Evolutionary conservation across 2,113 vertebrate genomes (phyloP), one percentile per base, ranked within the genome.

Genomic region (Pterocles orientalis): DNA sequence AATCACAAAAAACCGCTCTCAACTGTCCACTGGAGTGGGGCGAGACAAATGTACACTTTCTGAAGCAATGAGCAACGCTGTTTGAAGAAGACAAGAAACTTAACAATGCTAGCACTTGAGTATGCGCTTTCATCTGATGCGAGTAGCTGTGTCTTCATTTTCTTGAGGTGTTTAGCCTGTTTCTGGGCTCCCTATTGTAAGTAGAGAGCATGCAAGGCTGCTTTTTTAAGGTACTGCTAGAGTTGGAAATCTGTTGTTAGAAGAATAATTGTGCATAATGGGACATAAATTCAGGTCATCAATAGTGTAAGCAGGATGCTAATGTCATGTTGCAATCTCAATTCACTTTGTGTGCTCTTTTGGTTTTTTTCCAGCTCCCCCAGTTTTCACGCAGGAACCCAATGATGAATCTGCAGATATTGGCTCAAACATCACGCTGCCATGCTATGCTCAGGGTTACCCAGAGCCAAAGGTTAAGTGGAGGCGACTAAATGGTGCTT

Each of bases 391-490:
- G 0, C 98, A 98, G 86, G 98, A 98, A 69, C 99, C 99, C 4
- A 82, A 75, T 11, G 98, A 99, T 5, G 94, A 98, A 39, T 98
- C 98, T 1, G 91, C 87, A 3, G 99, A 99, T 96, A 99, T 99
- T 48, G 99, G 99, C 83, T 99, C 98, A 50, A 99, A 99, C 14
- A 88, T 98, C 96, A 99, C 98, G 1, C 95, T 99, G 64, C 92
- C 94, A 1, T 99, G 99, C 96, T 97, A 97, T 0, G 98, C 97
- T 45, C 97, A 98, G 79, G 99, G 99, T 26, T 98, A 99, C 84
- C 99, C 99, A 12, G 98, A 99, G 39, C 99, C 99, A 33, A 98
- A 97, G 92, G 86, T 99, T 85, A 98, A 95, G 33, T 99, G 99
- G 99, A 97, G 94, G 82, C 97, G 98, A 87, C 90, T 98, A 73